A percentile compares a stretch with the other conserved stretches of the same genome.
Evolutionary conservation across 2,113 vertebrate species (phyloP).

Genomic region (Cephalopholis sonnerati): DNA sequence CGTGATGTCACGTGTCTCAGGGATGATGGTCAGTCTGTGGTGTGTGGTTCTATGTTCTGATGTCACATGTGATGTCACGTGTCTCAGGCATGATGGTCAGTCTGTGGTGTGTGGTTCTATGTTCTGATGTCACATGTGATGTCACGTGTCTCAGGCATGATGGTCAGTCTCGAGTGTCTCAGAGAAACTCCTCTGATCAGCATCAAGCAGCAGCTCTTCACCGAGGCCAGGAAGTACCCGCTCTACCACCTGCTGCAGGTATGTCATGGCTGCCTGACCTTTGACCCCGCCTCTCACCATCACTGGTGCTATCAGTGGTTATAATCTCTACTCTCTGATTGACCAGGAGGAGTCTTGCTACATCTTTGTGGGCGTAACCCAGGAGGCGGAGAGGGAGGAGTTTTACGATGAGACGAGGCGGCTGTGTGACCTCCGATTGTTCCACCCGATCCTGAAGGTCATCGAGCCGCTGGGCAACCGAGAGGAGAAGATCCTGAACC

Average conservation of each 20-base stretch:
- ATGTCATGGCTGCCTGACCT: background rate
- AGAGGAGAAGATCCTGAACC: slow-evolving; percentile 88
- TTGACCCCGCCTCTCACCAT: background rate
- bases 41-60: too few species aligned
- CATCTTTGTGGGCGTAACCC: slow-evolving; percentile 88
- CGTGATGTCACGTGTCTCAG: slow-evolving; percentile 16
- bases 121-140: too few species aligned
- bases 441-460: slow-evolving; percentile 87
- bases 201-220: slow-evolving; percentile 87
- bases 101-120: too few species aligned
- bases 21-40: slow-evolving; percentile 68
- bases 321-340: slow-evolving; percentile 41
- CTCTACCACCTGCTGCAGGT: slow-evolving; percentile 86
- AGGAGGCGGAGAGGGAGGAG: slow-evolving; percentile 88
- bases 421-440: slow-evolving; percentile 86
- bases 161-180: slow-evolving; percentile 87
- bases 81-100: too few species aligned
- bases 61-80: too few species aligned
- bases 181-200: slow-evolving; percentile 85
- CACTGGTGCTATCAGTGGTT: background rate
- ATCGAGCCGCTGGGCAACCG: slow-evolving; percentile 87
- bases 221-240: slow-evolving; percentile 85
- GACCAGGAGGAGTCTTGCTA: slow-evolving; percentile 87
- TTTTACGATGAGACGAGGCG: slow-evolving; percentile 86
- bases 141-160: too few species aligned